Base-by-base conservation (phyloP, 2,797 vertebrate species). In the Capromys pilorides region DNA sequence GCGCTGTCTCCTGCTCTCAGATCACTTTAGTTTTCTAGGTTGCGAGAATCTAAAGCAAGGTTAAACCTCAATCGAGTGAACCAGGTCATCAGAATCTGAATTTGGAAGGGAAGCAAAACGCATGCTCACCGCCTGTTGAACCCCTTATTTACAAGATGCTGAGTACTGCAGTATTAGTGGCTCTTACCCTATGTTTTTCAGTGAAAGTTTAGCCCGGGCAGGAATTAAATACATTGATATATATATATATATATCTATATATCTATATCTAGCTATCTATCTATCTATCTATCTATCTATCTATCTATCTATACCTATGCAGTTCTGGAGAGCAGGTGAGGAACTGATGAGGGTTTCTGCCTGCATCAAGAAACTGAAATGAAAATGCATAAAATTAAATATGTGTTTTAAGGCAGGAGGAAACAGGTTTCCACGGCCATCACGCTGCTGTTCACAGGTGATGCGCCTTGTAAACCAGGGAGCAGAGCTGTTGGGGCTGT, bases 1-100 rank as follows among this genome's bases (percentile, higher is more conserved):
- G 93, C 93, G 87, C 91, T 94, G 94, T 95, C 95, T 95, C 83
- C 57, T 83, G 90, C 69, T 91, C 93, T 94, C 77, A 88, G 61
- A 75, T 88, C 71, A 86, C 59, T 88, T 94, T 71, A 71, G 67
- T 95, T 91, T 96, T 51, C 66, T 59, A 81, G 62, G 45, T 67
- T 67, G 67, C 39, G 86, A 90, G 88, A 92, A 69, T 95, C 31
- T 86, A 75, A 93, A 91, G 77, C 10, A 83, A 95, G 82, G 13
- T 93, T 95, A 96, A 90, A 81, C 92, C 16, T 81, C 88, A 75
- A 86, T 78, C 77, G 73, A 95, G 45, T n/a, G 80, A 96, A 59
- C 75, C 66, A 81, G n/a, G 12, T 92, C 66, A 33, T 90, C 73
- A 77, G 73, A 66, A 92, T 69, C 54, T 86, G 49, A 88, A 75